phyloP scores from a whole-genome alignment of 2,888 invertebrate genomes.

The Craniophora ligustri region DNA sequence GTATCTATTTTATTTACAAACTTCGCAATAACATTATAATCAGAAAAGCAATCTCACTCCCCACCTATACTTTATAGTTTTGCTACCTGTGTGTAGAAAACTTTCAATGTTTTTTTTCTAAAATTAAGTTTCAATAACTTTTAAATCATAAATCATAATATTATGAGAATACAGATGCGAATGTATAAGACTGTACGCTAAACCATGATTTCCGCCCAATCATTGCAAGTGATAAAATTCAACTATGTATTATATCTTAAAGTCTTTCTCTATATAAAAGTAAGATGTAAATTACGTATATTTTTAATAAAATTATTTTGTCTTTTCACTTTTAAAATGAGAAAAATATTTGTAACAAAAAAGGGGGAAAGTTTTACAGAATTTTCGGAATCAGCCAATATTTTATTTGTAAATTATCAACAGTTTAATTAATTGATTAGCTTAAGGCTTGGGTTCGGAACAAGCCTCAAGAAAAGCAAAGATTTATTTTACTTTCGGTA shows the following conservation, averaged over 20 bases:
- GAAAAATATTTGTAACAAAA: not conserved
- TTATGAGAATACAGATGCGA: too few relatives aligned
- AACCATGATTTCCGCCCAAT: too few relatives aligned
- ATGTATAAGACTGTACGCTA: too few relatives aligned
- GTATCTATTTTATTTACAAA: slow-evolving; percentile 86
- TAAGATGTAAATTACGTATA: too few relatives aligned
- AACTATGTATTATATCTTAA: not conserved
- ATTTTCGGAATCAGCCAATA: slow-evolving; percentile 14
- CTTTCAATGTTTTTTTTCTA: not conserved
- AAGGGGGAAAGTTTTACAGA: slow-evolving; percentile 19
- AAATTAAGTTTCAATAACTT: not conserved
- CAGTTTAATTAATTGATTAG: slow-evolving; percentile 85
- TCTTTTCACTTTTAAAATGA: too few relatives aligned
- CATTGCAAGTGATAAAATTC: too few relatives aligned
- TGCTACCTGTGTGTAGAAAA: slow-evolving; percentile 20
- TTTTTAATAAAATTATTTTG: too few relatives aligned
- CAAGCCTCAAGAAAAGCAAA: slow-evolving; percentile 79
- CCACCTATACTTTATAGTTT: slow-evolving; percentile 36
- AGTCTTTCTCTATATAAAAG: too few relatives aligned
- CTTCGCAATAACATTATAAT: slow-evolving; percentile 78
- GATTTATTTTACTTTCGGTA: slow-evolving; percentile 86
- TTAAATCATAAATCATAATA: too few relatives aligned
- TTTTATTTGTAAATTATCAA: slow-evolving; percentile 65
- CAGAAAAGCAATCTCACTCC: slow-evolving; percentile 71
- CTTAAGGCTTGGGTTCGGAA: slow-evolving; percentile 69